Evolutionary conservation across 2,888 invertebrate genomes (phyloP).

Genomic region (Volucella inanis): DNA sequence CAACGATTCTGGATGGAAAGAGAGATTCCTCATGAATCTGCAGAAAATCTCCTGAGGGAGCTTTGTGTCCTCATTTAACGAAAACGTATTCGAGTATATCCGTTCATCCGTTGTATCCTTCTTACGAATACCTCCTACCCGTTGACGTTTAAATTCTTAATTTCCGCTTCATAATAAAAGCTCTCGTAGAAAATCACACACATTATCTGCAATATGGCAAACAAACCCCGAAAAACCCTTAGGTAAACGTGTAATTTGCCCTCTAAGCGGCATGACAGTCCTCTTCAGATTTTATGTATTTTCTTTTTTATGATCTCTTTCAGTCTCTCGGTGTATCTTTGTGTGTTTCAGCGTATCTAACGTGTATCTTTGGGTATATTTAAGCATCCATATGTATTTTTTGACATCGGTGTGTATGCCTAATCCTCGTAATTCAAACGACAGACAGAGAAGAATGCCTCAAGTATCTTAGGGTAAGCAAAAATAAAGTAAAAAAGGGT

Average conservation of each 20-base stretch:
- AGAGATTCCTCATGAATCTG: too few relatives aligned
- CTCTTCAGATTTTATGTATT: not conserved
- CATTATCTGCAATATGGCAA: slow-evolving; percentile 61
- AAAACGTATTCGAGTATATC: slow-evolving; percentile 1
- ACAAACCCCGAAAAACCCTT: slow-evolving; percentile 57
- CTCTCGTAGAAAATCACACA: slow-evolving; percentile 65
- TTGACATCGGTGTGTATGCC: slow-evolving; percentile 3
- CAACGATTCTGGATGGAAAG: not conserved
- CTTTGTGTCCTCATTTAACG: slow-evolving; percentile 34
- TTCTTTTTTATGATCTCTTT: too few relatives aligned
- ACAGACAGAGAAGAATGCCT: not conserved
- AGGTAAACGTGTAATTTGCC: slow-evolving; percentile 63
- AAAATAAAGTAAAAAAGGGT: slow-evolving; percentile 15
- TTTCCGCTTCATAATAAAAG: slow-evolving; percentile 64
- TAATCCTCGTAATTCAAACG: slow-evolving; percentile 50
- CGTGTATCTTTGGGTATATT: too few relatives aligned
- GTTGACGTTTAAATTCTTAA: slow-evolving; percentile 63
- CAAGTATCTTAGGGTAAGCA: slow-evolving; percentile 3
- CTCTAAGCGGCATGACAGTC: slow-evolving; percentile 21
- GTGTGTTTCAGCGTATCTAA: too few relatives aligned
- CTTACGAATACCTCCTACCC: not conserved
- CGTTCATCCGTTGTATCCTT: slow-evolving; percentile 39
- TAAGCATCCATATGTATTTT: too few relatives aligned
- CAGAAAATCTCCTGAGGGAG: slow-evolving; percentile 6
- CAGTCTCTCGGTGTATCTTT: too few relatives aligned